Percentiles rank a stretch among this genome's conserved stretches.
Conservation (phyloP, 1,140 invertebrate species). For the Scaptomyza pallida region DNA sequence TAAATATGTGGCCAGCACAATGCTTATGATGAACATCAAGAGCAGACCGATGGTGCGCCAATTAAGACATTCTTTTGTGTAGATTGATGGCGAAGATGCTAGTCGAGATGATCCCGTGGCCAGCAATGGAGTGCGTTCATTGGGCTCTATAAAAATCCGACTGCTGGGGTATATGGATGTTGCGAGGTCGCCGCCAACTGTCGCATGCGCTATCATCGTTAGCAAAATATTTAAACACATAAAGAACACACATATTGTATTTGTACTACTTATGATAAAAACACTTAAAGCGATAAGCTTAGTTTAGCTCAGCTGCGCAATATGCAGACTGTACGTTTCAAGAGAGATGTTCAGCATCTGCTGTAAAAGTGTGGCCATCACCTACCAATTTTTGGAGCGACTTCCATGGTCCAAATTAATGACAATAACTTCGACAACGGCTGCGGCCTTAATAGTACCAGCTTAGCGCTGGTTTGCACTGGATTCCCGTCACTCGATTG, state of each 20-base stretch:
- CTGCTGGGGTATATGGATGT: slow-evolving; percentile 5
- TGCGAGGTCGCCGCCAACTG: background rate
- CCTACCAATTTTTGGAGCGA: slow-evolving; percentile 33
- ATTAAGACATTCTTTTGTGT: slow-evolving; percentile 63
- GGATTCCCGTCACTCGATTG: slow-evolving; percentile 45
- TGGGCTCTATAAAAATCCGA: slow-evolving; percentile 23
- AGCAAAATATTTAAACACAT: slow-evolving; percentile 59
- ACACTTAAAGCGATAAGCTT: slow-evolving; percentile 43
- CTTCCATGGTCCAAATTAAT: slow-evolving; percentile 16
- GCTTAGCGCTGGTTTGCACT: slow-evolving; percentile 58
- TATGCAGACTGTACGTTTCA: slow-evolving; percentile 30
- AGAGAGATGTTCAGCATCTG: slow-evolving; percentile 1
- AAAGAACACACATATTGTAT: slow-evolving; percentile 40
- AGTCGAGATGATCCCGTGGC: background rate
- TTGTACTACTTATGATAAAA: slow-evolving; percentile 45
- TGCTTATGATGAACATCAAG: slow-evolving; percentile 44
- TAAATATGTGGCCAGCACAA: slow-evolving; percentile 60
- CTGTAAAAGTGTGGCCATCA: slow-evolving; percentile 7
- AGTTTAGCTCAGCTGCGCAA: slow-evolving; percentile 28
- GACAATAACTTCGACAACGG: background rate
- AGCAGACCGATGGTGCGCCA: slow-evolving; percentile 58
- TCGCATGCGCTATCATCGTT: slow-evolving; percentile 31
- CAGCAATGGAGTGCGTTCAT: slow-evolving; percentile 66
- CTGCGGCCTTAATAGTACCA: slow-evolving; percentile 12
- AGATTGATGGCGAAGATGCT: background rate